Base-by-base conservation (phyloP, 2,888 invertebrate genomes). In the Lamellibrachia satsuma region DNA sequence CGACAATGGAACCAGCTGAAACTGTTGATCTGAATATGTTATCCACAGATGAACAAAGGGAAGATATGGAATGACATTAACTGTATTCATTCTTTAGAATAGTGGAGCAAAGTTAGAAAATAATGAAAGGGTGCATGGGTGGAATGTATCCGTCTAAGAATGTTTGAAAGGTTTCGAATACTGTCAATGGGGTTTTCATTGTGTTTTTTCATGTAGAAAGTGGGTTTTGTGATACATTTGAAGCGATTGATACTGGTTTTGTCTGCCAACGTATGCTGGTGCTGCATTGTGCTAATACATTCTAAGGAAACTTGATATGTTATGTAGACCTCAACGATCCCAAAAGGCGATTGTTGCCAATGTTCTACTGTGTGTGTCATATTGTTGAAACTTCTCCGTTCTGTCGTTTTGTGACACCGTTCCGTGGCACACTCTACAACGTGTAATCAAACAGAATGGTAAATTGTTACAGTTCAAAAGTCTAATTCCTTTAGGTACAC, bases 401-500 rank as follows among this genome's bases (percentile, higher is more conserved):
- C 75, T 75, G 75, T 75, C 75, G n/a, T 75, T 75, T n/a, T 22
- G 15, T 75, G 75, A 22, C 6, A 22, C 75, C 6, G 75, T 15
- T 22, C 22, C 15, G 22, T 75, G 75, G 75, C n/a, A n/a, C 75
- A 75, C n/a, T 75, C 75, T 75, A 15, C 22, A 75, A 11, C 3
- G 75, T 75, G 75, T 75, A 75, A 75, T 75, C 75, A 75, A 75
- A 4, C 75, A 22, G 75, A 75, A 75, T 6, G 22, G 22, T 75
- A 75, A 75, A 75, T 75, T 75, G 75, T 75, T 75, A 75, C 75
- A 22, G 75, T 75, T n/a, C 75, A 75, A 75, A 55, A 75, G 75
- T 75, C 15, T 75, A n/a, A 75, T n/a, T 3, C 75, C 75, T 15
- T 75, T 75, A 75, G 75, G 3, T 6, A 15, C 75, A 75, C 75